A percentile compares a stretch with the other conserved stretches of the same genome.
These are phyloP conservation scores for Okamejei kenojei DNA, from an alignment of 2,797 vertebrate genomes.

Conservation along the genomic window DNA sequence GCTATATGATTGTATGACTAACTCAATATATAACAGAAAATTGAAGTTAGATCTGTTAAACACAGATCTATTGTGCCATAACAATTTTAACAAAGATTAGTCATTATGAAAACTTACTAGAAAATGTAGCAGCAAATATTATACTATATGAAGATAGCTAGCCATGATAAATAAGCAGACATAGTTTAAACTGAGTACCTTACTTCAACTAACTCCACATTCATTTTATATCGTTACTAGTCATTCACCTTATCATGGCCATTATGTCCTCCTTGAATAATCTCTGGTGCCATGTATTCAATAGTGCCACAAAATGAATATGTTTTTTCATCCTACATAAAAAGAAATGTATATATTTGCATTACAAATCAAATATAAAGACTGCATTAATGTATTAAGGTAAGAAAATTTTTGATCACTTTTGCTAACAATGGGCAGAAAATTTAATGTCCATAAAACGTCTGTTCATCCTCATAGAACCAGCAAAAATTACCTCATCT, in stretches of 20 bases:
- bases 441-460: not conserved
- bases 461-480: not conserved
- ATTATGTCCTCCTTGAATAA: constrained; percentile 72
- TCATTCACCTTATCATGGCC: constrained; percentile 80
- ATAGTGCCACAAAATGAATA: constrained; percentile 92
- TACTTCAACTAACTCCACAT: not conserved
- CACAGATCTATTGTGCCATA: not conserved
- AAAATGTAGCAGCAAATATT: not conserved
- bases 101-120: not conserved
- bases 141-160: too few relatives aligned
- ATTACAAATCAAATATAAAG: not conserved
- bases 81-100: not conserved
- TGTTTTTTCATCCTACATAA: constrained; percentile 73
- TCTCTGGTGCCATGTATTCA: constrained; percentile 95
- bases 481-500: constrained; percentile 63
- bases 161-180: not conserved
- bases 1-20: not conserved
- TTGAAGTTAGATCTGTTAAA: not conserved
- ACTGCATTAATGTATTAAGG: not conserved
- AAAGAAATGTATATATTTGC: not conserved
- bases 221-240: not conserved
- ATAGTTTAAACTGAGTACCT: not conserved
- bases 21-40: not conserved
- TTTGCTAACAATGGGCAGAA: not conserved
- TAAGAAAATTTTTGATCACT: not conserved